phyloP scores from a whole-genome alignment of 1,140 invertebrate genomes.

The Pararge aegeria region DNA sequence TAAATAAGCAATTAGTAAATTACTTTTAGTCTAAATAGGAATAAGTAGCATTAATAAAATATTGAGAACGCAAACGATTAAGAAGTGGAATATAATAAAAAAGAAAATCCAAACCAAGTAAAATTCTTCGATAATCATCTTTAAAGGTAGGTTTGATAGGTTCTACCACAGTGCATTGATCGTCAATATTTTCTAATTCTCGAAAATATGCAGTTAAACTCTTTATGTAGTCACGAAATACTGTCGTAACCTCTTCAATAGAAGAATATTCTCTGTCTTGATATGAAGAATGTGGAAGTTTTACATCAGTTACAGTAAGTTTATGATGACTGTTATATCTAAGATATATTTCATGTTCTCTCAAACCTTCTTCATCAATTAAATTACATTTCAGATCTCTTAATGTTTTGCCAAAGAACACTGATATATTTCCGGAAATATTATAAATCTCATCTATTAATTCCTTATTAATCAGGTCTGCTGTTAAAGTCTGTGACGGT shows the following conservation, averaged over 20 bases:
- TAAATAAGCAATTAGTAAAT: no score
- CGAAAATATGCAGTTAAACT: slow-evolving; percentile 49
- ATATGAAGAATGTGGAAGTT: slow-evolving; percentile 42
- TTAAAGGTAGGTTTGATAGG: slow-evolving; percentile 52
- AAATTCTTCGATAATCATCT: slow-evolving; percentile 58
- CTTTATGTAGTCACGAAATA: slow-evolving; percentile 40
- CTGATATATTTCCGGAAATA: slow-evolving; percentile 14
- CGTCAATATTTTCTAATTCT: slow-evolving; percentile 55
- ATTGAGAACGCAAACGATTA: background rate
- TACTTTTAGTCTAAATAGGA: no score
- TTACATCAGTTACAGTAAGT: slow-evolving; percentile 34
- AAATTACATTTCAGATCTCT: slow-evolving; percentile 52
- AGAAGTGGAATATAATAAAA: no score
- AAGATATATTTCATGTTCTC: slow-evolving; percentile 49
- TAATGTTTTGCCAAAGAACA: slow-evolving; percentile 54
- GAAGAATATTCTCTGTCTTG: slow-evolving; percentile 46
- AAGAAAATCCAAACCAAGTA: slow-evolving; percentile 37
- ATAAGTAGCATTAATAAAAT: background rate
- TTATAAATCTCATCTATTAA: slow-evolving; percentile 48
- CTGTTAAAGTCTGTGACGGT: slow-evolving; percentile 27
- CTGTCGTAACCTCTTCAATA: slow-evolving; percentile 43
- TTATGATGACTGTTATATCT: slow-evolving; percentile 43
- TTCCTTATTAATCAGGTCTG: slow-evolving; percentile 41
- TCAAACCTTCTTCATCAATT: slow-evolving; percentile 35
- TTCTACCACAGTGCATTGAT: slow-evolving; percentile 51